phyloP scores from a whole-genome alignment of 2,888 invertebrate genomes.

The Timema podura region DNA sequence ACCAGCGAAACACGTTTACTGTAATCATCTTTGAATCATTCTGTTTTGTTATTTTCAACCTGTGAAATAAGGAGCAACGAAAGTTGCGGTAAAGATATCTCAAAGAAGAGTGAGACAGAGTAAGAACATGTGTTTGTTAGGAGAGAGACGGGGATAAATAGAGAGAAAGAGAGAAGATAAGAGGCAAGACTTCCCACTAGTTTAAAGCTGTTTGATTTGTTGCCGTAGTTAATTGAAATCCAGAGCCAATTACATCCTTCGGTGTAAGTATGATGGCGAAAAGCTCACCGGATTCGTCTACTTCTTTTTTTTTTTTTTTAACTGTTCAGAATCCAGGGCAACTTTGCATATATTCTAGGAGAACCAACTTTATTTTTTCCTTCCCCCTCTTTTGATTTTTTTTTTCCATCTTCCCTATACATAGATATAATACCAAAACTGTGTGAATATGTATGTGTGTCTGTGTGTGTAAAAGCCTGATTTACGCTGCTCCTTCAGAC shows the following conservation, averaged over 20 bases:
- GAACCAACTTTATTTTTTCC: conserved; percentile 10
- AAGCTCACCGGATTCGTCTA: conserved; percentile 27
- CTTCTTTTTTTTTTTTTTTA: background rate
- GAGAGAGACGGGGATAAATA: too few relatives aligned
- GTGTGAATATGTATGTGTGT: conserved; percentile 15
- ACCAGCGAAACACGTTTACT: too few relatives aligned
- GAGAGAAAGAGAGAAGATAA: conserved; percentile 4
- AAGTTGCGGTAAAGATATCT: background rate
- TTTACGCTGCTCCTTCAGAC: conserved; percentile 49
- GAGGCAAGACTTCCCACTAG: too few relatives aligned
- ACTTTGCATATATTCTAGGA: background rate
- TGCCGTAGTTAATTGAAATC: conserved; percentile 52
- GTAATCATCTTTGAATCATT: too few relatives aligned
- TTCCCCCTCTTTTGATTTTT: conserved; percentile 15
- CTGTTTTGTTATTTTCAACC: too few relatives aligned
- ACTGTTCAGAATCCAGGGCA: background rate
- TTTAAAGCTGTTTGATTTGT: conserved; percentile 52
- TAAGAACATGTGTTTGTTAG: background rate
- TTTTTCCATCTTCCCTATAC: conserved; percentile 9
- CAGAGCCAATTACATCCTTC: conserved; percentile 48
- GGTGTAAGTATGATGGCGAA: conserved; percentile 38
- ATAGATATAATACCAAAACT: conserved; percentile 16
- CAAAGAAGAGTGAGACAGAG: background rate
- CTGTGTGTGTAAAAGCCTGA: conserved; percentile 45
- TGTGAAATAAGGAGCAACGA: background rate